Base-by-base conservation (phyloP, 2,888 invertebrate species). In the Gandaritis pyraliata region DNA sequence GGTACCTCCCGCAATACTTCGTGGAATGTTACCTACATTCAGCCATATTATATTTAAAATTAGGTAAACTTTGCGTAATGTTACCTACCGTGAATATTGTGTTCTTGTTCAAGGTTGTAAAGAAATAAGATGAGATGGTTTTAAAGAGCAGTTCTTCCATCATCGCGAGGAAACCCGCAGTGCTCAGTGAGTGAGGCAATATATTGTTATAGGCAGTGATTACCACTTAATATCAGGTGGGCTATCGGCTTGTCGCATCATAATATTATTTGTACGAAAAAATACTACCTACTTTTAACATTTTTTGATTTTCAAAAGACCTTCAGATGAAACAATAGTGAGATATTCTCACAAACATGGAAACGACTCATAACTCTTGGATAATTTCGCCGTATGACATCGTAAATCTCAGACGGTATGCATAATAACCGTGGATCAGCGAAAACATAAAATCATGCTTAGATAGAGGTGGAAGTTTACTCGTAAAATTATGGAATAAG, bases 351-450 rank as follows among this genome's bases (percentile, higher is more conserved):
- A 61, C 61, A 69, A 70, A 68, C 54, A 61, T 54, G 52, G 62
- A 62, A 64, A 65, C 57, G 33, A 56, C 45, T 48, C 60, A 65
- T 70, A 70, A 67, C 55, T 67, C 56, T 52, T 51, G 56, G 57
- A 62, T 58, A 66, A 64, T 70, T 67, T 61, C 51, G 60, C 39
- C 58, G 65, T 59, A 64, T 45, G 66, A 58, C 62, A 61, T 66
- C 70, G 67, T 70, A 69, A 70, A 70, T 63, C 62, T 45, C 65
- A 60, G 49, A 15, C 54, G 50, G 55, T 47, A 53, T 60, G 48
- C 52, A 46, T 46, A 13, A 55, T 16, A 15, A 50, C 43, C 53
- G 23, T 13, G 12, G 53, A 54, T 15, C 38, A 15, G 43, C 18
- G 41, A 58, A 41, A 59, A 11, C 29, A 30, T 33, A 11, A 13